phyloP scores from a whole-genome alignment of 2,113 vertebrate species.

The Lynx canadensis region DNA sequence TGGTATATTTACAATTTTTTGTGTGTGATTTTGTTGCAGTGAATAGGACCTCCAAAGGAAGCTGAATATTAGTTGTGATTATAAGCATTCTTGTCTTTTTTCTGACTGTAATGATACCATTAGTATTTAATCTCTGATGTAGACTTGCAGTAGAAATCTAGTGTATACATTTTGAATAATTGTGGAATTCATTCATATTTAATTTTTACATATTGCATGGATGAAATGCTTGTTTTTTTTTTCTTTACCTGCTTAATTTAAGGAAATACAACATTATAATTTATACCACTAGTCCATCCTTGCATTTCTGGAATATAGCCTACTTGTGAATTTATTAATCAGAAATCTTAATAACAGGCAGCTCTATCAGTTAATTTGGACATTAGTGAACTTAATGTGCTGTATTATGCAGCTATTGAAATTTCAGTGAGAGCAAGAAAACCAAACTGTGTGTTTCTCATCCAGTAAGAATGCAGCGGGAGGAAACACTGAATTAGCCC shows the following conservation, averaged over 20 bases:
- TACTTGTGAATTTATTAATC: neutral
- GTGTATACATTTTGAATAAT: neutral
- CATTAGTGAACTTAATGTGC: neutral
- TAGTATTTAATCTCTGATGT: neutral
- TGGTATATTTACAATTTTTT: neutral
- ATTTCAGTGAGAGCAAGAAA: neutral
- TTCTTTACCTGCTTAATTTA: neutral
- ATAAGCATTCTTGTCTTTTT: neutral
- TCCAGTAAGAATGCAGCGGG: neutral
- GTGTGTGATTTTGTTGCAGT: neutral
- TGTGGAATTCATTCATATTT: neutral
- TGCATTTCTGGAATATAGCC: neutral
- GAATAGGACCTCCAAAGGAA: neutral
- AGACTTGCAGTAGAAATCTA: neutral
- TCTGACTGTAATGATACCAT: neutral
- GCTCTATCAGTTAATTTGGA: neutral
- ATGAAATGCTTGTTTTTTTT: neutral
- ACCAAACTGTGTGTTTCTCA: neutral
- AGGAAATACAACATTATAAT: neutral
- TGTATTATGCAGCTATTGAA: neutral
- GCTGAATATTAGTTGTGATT: neutral
- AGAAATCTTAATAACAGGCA: neutral
- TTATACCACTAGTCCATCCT: neutral
- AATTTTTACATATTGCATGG: neutral
- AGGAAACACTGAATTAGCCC: neutral